Base-by-base conservation (phyloP, 1,140 invertebrate genomes). In the Dolichoris vasculosae region DNA sequence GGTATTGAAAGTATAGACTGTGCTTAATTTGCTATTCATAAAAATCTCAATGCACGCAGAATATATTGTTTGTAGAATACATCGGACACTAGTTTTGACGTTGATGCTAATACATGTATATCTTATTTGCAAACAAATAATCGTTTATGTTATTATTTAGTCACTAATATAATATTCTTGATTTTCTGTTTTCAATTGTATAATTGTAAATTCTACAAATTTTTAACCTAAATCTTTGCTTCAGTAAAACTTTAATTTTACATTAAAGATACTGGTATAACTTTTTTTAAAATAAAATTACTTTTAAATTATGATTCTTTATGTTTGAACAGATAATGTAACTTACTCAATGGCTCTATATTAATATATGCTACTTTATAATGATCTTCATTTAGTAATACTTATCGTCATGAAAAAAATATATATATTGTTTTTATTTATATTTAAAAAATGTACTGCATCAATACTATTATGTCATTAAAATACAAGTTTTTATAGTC, bases 171-270 rank as follows among this genome's bases (percentile, higher is more conserved):
- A 82, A 84, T 81, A 75, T 51, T 38, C 23, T n/a, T 80, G 7
- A 48, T 35, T 81, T 15, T 81, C 51, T 30, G 35, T 88, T 76
- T 79, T 55, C 55, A 85, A 67, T 83, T 63, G 55, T 86, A 89
- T 79, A 43, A 87, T 90, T 88, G 82, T 91, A 90, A 92, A 92
- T 91, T 92, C 90, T 91, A 90, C 90, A 91, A 92, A 88, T 92
- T 89, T 86, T 80, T 91, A 93, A 92, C 90, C 92, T 87, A 89
- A 92, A 87, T 92, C 92, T 93, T 93, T 92, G 92, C 92, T 91
- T 92, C 91, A 93, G 92, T 88, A 87, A 93, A 67, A 92, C 91
- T 92, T 90, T 89, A 82, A 93, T 89, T 82, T 90, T 88, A 89
- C 82, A 73, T 83, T 82, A 86, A 20, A 81, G 77, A 69, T 90